These are phyloP conservation scores for Andrena cerasifolii DNA, from an alignment of 1,140 invertebrate species.

Conservation along the genomic window DNA sequence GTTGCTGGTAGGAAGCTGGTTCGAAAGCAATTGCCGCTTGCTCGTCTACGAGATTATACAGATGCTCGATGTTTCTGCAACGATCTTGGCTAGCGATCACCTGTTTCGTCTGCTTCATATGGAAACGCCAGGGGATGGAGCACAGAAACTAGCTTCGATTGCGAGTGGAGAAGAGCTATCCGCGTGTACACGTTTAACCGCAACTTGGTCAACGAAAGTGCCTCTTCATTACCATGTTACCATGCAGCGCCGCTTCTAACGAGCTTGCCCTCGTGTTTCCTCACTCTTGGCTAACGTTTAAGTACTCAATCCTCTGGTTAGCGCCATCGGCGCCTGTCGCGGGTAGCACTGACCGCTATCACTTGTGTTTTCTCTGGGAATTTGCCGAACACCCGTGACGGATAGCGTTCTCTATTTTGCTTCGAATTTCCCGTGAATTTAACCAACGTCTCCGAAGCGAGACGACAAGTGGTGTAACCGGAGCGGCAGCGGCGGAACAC, in stretches of 20 bases:
- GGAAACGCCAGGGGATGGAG: background rate
- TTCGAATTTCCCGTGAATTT: too few relatives aligned
- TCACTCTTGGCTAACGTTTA: background rate
- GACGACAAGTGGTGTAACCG: background rate
- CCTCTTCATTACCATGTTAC: slow-evolving; percentile 11
- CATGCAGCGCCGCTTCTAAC: slow-evolving; percentile 7
- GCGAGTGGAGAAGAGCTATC: background rate
- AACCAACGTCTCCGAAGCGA: too few relatives aligned
- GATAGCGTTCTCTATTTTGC: background rate
- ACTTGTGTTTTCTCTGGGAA: background rate
- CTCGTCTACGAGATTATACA: too few relatives aligned
- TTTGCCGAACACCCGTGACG: background rate
- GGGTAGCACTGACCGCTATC: background rate
- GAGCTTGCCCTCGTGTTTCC: slow-evolving; percentile 19
- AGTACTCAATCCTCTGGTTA: background rate
- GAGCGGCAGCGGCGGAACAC: too few relatives aligned
- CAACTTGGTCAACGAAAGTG: background rate
- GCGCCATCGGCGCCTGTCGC: background rate
- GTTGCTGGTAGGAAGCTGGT: background rate
- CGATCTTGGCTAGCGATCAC: too few relatives aligned
- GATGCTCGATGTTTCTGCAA: too few relatives aligned
- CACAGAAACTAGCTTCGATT: background rate
- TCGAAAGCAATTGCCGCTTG: too few relatives aligned
- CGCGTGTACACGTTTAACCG: background rate
- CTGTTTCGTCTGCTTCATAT: too few relatives aligned